Evolutionary conservation across 2,888 invertebrate species (phyloP), one percentile per base, ranked within the genome.

Genomic region (Lapara coniferarum): DNA sequence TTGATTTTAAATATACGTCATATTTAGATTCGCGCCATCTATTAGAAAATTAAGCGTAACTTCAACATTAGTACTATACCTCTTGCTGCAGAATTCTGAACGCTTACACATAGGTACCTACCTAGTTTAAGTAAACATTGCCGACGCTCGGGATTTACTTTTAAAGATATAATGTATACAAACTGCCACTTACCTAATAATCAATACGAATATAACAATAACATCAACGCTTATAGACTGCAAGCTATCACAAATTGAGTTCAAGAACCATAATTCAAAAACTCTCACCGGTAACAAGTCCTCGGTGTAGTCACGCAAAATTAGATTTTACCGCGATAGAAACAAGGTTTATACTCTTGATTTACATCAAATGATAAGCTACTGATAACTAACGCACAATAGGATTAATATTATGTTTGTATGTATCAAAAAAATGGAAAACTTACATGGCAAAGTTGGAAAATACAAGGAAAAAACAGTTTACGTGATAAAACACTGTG

Each of bases 401-500:
- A 49, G n/a, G 52, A 30, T 66, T 19, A 63, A 49, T 46, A 63
- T 7, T 49, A 49, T 63, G 19, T 19, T 56, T 13, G 49, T 49
- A 13, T 49, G 19, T 59, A 49, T 3, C 8, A 63, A 63, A 49
- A 63, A 49, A 30, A 12, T 46, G 13, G 19, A 13, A 63, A 63
- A 63, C 63, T 63, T 63, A 63, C 63, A 49, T 63, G 49, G 12
- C 13, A 63, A 63, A 63, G 46, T 67, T 6, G 8, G n/a, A 56
- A 55, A 63, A 66, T 56, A 56, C 53, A 66, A 56, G 57, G 53
- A 69, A 67, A 63, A 69, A 25, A 66, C n/a, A 30, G 30, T 53
- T 68, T 46, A 57, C 67, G 53, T 76, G 72, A 77, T 73, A 77
- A 77, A 80, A 79, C 79, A 76, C 78, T 76, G 78, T 80, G 76